Evolutionary conservation across 2,797 vertebrate species (phyloP), one percentile per base, ranked within the genome.

Genomic region (Typhlichthys subterraneus): DNA sequence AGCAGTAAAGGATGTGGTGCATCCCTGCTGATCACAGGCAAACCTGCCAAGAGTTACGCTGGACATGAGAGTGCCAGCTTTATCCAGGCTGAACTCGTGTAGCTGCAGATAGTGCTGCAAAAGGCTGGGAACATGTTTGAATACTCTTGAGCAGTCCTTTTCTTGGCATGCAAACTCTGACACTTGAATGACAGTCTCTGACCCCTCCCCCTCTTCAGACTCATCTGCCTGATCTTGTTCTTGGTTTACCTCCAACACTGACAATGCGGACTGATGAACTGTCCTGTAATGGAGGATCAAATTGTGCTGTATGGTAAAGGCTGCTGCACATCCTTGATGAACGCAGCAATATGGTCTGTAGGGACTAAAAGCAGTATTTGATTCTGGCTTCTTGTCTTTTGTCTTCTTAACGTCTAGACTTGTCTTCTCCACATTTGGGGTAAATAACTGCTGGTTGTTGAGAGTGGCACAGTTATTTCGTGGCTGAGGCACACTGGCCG

Each of bases 241-340:
- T 54, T 92, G 87, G 74, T 94, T 95, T 0, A 87, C 88, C 79
- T 94, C 92, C 81, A 97, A 90, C 3, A 92, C 92, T 11, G 95
- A 93, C 33, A 97, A 78, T 67, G 94, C 94, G 1, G 96, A 96
- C 75, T 96, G 98, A 79, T 99, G 97, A 56, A 99, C 93, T 19
- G 95, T 94, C 63, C 95, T 94, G 81, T 99, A 99, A 84, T 99
- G 97, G 54, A 99, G 96, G 80, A 99, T 99, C 54, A 99, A 84
- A 73, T 98, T 99, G 49, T 98, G 97, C 2, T 99, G 97, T 79
- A 99, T 96, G 0, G 97, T 96, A 74, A 99, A 99, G 11, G 97
- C 97, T 0, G 97, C 97, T 23, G 93, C 90, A 63, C 97, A 99
- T 47, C 94, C 96, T 79, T 97, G 94, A 76, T 99, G 97, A 67